Evolutionary conservation across 2,888 invertebrate species (phyloP), one percentile per base, ranked within the genome.

Genomic region (Sminthurinus aureus): DNA sequence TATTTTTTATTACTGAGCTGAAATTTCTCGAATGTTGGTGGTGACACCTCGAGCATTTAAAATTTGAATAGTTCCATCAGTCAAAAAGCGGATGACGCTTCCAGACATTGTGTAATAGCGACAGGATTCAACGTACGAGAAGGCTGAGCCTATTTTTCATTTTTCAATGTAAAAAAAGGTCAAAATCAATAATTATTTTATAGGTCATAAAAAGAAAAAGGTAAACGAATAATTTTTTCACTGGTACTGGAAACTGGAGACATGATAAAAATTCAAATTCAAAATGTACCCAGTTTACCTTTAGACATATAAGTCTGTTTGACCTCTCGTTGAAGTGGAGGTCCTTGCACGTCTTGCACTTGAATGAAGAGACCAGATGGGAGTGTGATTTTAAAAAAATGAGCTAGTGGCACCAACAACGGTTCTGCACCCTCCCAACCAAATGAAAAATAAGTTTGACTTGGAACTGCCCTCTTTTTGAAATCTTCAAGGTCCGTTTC

Each of bases 11-110:
- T 76, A 84, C 85, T 81, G 84, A 66, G 87, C 84, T 6, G 84
- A 82, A n/a, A 87, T 73, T 73, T 86, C 85, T 24, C 84, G 82
- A 79, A 87, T 84, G n/a, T 78, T 85, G 4, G 87, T 87, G 12
- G 87, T 87, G 0, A 87, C 84, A 18, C 87, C 87, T 8, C 87
- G 79, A 12, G 87, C 87, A 24, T 85, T 87, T 26, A 87, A 77
- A 67, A 86, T 80, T 80, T 87, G 87, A 50, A 87, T 84, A 1
- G 80, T 84, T 0, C 85, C 85, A 73, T 87, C 84, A 11, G 80
- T 24, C 81, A 87, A 66, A 79, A 87, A 87, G 26, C 85, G 85
- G 12, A 87, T 80, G 9, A 86, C 86, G 0, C 86, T 83, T 2
- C 87, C 87, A 79, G 85, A 85, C 83, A 83, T 84, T 8, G 84